A percentile compares a stretch with the other conserved stretches of the same genome.
phyloP scores from a whole-genome alignment of 1,140 invertebrate genomes.

The Matsumurasca onukii region DNA sequence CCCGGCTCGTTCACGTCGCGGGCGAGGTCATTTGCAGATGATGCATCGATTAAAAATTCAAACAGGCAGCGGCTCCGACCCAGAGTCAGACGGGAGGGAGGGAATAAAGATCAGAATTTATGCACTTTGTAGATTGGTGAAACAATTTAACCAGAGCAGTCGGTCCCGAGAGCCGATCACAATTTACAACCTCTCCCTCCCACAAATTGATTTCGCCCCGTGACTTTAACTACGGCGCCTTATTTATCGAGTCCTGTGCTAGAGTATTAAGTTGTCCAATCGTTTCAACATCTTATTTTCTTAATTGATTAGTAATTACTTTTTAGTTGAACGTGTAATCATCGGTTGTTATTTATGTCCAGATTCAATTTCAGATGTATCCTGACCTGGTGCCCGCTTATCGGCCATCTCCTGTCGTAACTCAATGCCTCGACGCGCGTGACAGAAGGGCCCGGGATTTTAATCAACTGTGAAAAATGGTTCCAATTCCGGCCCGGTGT shows the following conservation, averaged over 20 bases:
- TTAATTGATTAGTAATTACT: slow-evolving; percentile 25
- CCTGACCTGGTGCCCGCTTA: not conserved
- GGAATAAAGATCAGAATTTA: slow-evolving; percentile 18
- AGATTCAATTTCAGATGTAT: slow-evolving; percentile 22
- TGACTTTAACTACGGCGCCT: slow-evolving; percentile 21
- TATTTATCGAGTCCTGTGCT: not conserved
- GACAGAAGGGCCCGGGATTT: not conserved
- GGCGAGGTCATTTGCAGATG: not conserved
- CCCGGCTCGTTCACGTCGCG: not conserved
- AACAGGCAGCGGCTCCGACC: not conserved
- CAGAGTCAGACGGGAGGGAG: not conserved
- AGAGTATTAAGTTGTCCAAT: slow-evolving; percentile 13
- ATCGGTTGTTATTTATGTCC: slow-evolving; percentile 7
- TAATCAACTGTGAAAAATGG: not conserved
- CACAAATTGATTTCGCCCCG: slow-evolving; percentile 11
- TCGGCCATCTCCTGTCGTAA: not conserved
- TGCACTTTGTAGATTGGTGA: slow-evolving; percentile 19
- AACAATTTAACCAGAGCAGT: slow-evolving; percentile 14
- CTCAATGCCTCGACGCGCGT: not conserved
- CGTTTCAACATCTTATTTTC: slow-evolving; percentile 25
- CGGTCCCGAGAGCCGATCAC: not conserved
- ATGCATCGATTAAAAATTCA: slow-evolving; percentile 17
- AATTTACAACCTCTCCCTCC: not conserved
- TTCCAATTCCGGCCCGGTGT: no score
- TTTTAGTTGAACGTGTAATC: slow-evolving; percentile 23